phyloP scores from a whole-genome alignment of 2,888 invertebrate species.

The Campoletis raptor region DNA sequence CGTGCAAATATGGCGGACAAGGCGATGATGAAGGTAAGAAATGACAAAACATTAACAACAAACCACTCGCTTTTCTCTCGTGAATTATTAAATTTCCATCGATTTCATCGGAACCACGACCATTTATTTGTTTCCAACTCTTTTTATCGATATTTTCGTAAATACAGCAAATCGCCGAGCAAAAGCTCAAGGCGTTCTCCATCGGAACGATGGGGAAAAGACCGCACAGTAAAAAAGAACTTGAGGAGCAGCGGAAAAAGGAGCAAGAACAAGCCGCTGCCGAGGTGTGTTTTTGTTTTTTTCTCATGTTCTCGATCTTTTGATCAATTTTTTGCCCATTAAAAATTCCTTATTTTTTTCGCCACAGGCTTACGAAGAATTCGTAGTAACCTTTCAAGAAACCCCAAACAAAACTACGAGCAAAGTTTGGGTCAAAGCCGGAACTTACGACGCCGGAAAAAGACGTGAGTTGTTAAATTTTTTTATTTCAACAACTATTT shows the following conservation, averaged over 20 bases:
- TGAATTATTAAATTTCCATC: neutral
- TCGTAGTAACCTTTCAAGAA: constrained; percentile 98
- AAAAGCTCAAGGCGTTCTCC: constrained; percentile 91
- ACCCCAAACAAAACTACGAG: constrained; percentile 90
- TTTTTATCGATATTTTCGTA: constrained; percentile 21
- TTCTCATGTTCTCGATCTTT: neutral
- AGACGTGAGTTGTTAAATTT: constrained; percentile 89
- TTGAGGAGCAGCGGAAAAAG: constrained; percentile 94
- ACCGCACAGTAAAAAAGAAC: constrained; percentile 91
- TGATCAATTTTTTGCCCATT: neutral
- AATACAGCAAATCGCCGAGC: constrained; percentile 88
- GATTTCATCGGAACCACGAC: neutral
- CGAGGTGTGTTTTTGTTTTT: constrained; percentile 88
- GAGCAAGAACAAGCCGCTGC: constrained; percentile 97
- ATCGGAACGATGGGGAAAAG: constrained; percentile 91
- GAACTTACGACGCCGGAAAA: constrained; percentile 97
- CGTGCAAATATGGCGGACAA: constrained; percentile 81
- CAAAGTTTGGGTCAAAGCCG: constrained; percentile 99
- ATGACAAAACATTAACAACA: neutral
- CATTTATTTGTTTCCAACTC: constrained; percentile 12
- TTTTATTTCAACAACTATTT: neutral
- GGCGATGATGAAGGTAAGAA: constrained; percentile 82
- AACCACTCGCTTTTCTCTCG: neutral
- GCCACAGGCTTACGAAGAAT: constrained; percentile 95
- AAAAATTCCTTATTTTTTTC: neutral